A percentile compares a stretch with the other conserved stretches of the same genome.
phyloP scores from a whole-genome alignment of 1,140 invertebrate genomes.

The Leptinotarsa undecemlineata region DNA sequence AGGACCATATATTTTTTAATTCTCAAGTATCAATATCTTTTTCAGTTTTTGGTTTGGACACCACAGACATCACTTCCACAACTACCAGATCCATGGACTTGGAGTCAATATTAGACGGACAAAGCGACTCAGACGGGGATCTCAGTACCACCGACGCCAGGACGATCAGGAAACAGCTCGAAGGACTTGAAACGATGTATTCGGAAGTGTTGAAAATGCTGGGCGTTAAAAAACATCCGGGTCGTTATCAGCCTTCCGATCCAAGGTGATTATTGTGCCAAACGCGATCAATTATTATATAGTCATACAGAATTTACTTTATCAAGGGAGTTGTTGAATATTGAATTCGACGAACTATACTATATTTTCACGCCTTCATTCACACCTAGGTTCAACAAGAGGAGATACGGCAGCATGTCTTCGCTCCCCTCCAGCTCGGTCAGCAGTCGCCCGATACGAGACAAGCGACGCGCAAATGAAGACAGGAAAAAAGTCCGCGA shows the following conservation, averaged over 20 bases:
- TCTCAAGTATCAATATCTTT: constrained; percentile 32
- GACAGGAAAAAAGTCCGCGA: constrained; percentile 78
- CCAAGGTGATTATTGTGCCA: constrained; percentile 37
- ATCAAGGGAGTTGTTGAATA: too few relatives aligned
- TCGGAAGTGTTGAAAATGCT: constrained; percentile 72
- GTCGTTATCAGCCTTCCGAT: constrained; percentile 58
- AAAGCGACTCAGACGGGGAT: constrained; percentile 72
- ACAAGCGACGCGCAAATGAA: constrained; percentile 64
- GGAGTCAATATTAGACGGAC: constrained; percentile 77
- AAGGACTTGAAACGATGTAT: constrained; percentile 89
- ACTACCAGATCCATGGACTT: constrained; percentile 75
- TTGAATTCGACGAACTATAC: too few relatives aligned
- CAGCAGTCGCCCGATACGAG: constrained; percentile 71
- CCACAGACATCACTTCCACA: constrained; percentile 75
- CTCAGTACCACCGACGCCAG: constrained; percentile 76
- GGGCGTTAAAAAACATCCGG: constrained; percentile 64
- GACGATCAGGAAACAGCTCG: constrained; percentile 79
- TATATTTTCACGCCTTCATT: constrained; percentile 54
- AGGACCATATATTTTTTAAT: neutral
- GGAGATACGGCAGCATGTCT: constrained; percentile 75
- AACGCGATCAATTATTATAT: too few relatives aligned
- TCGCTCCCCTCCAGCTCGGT: constrained; percentile 82
- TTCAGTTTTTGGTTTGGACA: constrained; percentile 72
- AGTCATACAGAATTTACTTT: too few relatives aligned
- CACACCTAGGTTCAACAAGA: constrained; percentile 61